phyloP scores from a whole-genome alignment of 2,113 vertebrate genomes.

The Mobula hypostoma region DNA sequence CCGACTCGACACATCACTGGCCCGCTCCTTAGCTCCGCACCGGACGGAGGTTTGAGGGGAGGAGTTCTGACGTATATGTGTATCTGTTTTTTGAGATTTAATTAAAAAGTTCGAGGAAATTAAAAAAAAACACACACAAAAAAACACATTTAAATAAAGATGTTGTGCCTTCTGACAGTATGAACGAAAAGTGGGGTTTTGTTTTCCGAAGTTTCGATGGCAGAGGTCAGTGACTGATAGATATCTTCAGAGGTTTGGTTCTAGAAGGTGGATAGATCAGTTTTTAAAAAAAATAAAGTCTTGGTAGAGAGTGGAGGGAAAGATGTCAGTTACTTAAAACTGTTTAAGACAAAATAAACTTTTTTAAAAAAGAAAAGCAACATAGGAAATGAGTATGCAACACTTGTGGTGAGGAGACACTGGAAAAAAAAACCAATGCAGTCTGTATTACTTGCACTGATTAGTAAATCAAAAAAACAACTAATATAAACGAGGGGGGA shows the following conservation, averaged over 20 bases:
- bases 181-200: neutral
- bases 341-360: neutral
- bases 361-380: neutral
- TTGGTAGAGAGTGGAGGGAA: neutral
- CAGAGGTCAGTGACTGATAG: neutral
- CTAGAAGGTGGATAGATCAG: neutral
- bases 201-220: slow-evolving; percentile 4
- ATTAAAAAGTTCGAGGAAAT: slow-evolving; percentile 64
- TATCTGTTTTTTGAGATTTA: slow-evolving; percentile 35
- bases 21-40: slow-evolving; percentile 9
- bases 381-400: slow-evolving; percentile 6
- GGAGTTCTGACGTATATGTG: slow-evolving; percentile 28
- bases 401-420: slow-evolving; percentile 19
- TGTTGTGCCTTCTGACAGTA: slow-evolving; percentile 45
- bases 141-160: slow-evolving; percentile 68
- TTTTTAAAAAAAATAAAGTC: neutral
- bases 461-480: neutral
- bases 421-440: neutral
- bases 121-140: slow-evolving; percentile 44
- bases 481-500: neutral
- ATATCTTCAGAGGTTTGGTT: slow-evolving; percentile 15
- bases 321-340: slow-evolving; percentile 1
- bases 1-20: slow-evolving; percentile 30
- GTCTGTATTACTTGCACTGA: slow-evolving; percentile 23
- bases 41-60: neutral